Conservation (phyloP, 2,113 vertebrate species). For the human region DNA sequence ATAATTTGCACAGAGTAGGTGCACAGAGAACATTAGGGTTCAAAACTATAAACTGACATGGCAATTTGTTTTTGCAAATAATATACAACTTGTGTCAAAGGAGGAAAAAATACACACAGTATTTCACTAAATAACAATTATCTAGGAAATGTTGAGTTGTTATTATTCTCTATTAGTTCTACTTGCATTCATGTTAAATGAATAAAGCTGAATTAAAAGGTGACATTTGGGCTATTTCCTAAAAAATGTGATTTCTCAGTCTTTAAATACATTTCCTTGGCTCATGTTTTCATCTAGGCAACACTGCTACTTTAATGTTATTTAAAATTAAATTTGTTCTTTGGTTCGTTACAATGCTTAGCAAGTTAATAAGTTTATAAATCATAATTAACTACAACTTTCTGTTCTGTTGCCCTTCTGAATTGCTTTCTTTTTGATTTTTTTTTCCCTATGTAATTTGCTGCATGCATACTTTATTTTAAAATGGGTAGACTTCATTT, state of each 20-base stretch:
- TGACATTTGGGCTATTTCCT: slow-evolving; percentile 61
- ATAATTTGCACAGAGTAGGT: not conserved
- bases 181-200: slow-evolving; percentile 56
- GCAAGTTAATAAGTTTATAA: slow-evolving; percentile 80
- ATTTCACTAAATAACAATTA: slow-evolving; percentile 64
- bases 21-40: not conserved
- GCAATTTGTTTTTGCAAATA: slow-evolving; percentile 12
- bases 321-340: slow-evolving; percentile 79
- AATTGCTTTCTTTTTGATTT: slow-evolving; percentile 71
- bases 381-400: slow-evolving; percentile 79
- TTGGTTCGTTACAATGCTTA: slow-evolving; percentile 79
- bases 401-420: slow-evolving; percentile 73
- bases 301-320: slow-evolving; percentile 55
- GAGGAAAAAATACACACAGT: not conserved
- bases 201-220: slow-evolving; percentile 69
- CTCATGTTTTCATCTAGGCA: slow-evolving; percentile 65
- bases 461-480: slow-evolving; percentile 23
- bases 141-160: slow-evolving; percentile 45
- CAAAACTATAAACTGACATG: not conserved
- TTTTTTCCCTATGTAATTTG: slow-evolving; percentile 21
- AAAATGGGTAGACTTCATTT: slow-evolving; percentile 1
- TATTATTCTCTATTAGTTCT: slow-evolving; percentile 66
- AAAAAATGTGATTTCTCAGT: slow-evolving; percentile 62
- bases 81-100: not conserved
- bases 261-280: slow-evolving; percentile 64